A percentile compares a stretch with the other conserved stretches of the same genome.
Evolutionary conservation across 1,140 invertebrate genomes (phyloP).

Genomic region (Tetramorium simillimum): DNA sequence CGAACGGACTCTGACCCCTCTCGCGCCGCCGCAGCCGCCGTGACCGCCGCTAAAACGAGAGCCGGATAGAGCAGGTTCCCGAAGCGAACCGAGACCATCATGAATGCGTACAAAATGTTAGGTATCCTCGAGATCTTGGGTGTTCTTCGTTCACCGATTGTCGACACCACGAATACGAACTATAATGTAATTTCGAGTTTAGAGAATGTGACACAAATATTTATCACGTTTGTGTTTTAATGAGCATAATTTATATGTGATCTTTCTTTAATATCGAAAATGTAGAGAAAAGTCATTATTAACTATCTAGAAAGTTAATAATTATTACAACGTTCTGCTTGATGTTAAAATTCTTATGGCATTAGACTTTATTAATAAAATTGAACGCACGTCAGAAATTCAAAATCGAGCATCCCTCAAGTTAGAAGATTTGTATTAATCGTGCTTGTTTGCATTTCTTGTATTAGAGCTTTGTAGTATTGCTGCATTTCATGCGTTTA

Average conservation of each 20-base stretch:
- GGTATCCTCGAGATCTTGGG: neutral
- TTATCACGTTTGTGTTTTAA: neutral
- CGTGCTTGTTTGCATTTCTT: neutral
- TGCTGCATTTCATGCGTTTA: neutral
- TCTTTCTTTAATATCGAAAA: neutral
- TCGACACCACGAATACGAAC: neutral
- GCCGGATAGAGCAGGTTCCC: constrained; percentile 63
- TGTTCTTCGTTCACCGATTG: neutral
- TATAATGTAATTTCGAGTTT: neutral
- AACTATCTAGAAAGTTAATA: neutral
- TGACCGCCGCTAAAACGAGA: constrained; percentile 63
- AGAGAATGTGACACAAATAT: neutral
- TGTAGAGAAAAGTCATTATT: neutral
- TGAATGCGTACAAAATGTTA: constrained; percentile 14
- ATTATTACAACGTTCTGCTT: neutral
- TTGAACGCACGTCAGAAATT: neutral
- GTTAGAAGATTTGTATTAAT: neutral
- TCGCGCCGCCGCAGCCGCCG: constrained; percentile 51
- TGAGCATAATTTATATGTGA: neutral
- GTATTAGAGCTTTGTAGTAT: neutral
- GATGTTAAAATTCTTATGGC: neutral
- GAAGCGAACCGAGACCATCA: constrained; percentile 35
- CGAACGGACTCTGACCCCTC: constrained; percentile 77
- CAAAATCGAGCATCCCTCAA: neutral
- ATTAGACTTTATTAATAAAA: neutral